phyloP scores from a whole-genome alignment of 2,113 vertebrate genomes.

The Mesembrinibis cayennensis region DNA sequence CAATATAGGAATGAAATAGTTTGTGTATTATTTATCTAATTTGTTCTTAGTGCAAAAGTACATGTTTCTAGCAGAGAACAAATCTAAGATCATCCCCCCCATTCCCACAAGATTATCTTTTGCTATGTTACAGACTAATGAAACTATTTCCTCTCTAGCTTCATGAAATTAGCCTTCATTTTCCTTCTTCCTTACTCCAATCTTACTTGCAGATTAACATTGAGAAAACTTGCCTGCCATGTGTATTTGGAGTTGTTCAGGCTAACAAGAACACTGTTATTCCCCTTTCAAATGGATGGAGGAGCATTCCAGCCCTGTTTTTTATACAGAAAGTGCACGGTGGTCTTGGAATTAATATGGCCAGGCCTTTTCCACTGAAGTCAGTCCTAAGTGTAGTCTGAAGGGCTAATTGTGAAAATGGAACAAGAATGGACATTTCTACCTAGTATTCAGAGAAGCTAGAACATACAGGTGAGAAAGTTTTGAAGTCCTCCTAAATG shows the following conservation, averaged over 20 bases:
- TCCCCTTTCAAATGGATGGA: background rate
- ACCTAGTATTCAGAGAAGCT: background rate
- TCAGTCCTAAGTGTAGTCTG: background rate
- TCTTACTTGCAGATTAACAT: background rate
- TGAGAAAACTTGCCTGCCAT: background rate
- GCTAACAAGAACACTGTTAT: background rate
- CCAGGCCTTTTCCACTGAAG: background rate
- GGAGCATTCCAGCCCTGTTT: accelerated
- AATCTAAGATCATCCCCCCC: background rate
- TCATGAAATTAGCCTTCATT: background rate
- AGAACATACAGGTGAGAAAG: background rate
- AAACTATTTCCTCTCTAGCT: background rate
- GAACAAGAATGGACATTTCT: background rate
- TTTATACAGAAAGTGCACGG: background rate
- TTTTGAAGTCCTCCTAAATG: background rate
- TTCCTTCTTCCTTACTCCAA: background rate
- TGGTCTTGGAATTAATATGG: background rate
- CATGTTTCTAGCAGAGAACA: background rate
- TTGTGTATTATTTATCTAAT: background rate
- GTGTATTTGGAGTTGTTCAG: background rate
- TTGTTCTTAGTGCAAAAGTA: background rate
- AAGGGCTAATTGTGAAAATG: background rate
- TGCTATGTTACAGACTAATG: background rate
- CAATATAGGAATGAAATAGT: background rate
- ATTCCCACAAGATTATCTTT: background rate